Evolutionary conservation across 2,113 vertebrate species (phyloP), one percentile per base, ranked within the genome.

Genomic region (Limanda limanda): DNA sequence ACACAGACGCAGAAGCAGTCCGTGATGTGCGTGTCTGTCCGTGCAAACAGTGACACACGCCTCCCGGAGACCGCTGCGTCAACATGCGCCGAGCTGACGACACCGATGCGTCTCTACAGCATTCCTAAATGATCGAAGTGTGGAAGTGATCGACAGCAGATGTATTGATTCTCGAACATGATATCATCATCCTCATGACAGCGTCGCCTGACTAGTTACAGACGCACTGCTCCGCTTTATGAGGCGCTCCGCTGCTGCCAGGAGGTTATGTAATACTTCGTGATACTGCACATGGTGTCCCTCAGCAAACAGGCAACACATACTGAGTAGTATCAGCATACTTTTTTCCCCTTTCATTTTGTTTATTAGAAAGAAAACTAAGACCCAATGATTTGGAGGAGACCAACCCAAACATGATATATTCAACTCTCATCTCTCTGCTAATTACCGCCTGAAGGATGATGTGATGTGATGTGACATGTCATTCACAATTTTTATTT

Each of bases 241-340:
- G 48, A 42, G 18, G 70, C 8, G 35, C 56, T 27, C 9, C 57
- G 47, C 56, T 27, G 11, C 57, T 68, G 59, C 42, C 66, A 62
- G 35, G 23, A 72, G 42, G 71, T 89, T 89, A 87, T 51, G 78
- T 56, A 89, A 89, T 56, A 68, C 64, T 59, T 20, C 31, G 65
- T 68, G 48, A 68, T 76, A 51, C 74, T 31, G 52, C 65, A 81
- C 56, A 62, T 15, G 48, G 42, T 12, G n/a, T 17, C 48, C 59
- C 18, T 3, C 37, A 11, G 64, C 17, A 37, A 21, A 14, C 58
- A 64, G 25, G 15, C 31, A n/a, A 51, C 15, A 18, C 18, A 42
- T 42, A 42, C 40, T 42, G 12, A 20, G 18, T 5, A n/a, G 18
- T 18, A 52, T 17, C 4, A 14, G 48, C 15, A 17, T 52, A 52